A percentile compares a stretch with the other conserved stretches of the same genome.
Evolutionary conservation across 2,888 invertebrate species (phyloP).

Genomic region (Deilephila porcellus): DNA sequence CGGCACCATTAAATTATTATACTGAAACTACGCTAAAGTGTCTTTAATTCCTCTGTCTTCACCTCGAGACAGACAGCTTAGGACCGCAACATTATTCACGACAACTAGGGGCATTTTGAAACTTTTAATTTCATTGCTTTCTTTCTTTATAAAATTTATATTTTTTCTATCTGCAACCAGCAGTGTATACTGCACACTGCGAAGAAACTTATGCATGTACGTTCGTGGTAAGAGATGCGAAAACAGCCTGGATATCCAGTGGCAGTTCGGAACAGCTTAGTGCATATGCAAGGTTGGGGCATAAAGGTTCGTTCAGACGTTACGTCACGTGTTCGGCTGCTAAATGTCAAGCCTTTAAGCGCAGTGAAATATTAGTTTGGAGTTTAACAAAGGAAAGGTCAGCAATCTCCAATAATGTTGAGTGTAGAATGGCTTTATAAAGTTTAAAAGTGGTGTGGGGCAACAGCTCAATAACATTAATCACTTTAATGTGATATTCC

Average conservation of each 20-base stretch:
- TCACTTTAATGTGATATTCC: background rate
- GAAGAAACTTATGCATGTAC: constrained; percentile 29
- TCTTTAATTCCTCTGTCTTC: constrained; percentile 40
- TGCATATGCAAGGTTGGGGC: constrained; percentile 49
- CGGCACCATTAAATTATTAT: constrained; percentile 43
- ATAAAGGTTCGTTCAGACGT: constrained; percentile 40
- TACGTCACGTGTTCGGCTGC: background rate
- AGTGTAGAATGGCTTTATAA: constrained; percentile 1
- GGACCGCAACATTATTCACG: constrained; percentile 6
- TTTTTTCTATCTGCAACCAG: constrained; percentile 11
- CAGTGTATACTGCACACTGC: constrained; percentile 35
- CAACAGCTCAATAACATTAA: background rate
- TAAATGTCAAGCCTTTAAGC: constrained; percentile 11
- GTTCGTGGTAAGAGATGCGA: constrained; percentile 38
- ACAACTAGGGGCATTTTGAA: constrained; percentile 4
- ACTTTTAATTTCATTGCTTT: constrained; percentile 33
- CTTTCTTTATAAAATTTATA: background rate
- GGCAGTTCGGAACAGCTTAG: constrained; percentile 41
- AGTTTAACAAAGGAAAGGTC: constrained; percentile 16
- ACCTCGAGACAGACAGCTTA: constrained; percentile 35
- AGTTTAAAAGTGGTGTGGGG: background rate
- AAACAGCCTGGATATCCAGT: constrained; percentile 41
- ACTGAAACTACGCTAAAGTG: constrained; percentile 37
- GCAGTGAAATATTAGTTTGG: background rate
- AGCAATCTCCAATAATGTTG: background rate